These are phyloP conservation scores for Astur gentilis DNA, from an alignment of 2,113 vertebrate species.

Conservation along the genomic window DNA sequence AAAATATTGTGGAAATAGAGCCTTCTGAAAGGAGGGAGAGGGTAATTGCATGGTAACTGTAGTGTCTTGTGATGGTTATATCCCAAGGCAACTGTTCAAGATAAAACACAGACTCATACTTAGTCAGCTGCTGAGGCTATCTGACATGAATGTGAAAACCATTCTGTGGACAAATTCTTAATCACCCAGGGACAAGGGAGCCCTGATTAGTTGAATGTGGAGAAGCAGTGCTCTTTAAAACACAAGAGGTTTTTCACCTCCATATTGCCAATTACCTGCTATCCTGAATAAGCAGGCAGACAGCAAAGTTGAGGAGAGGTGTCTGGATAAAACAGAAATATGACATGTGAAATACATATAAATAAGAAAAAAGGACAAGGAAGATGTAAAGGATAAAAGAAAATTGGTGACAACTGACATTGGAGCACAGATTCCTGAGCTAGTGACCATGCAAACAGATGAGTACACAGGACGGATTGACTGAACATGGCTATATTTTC, in stretches of 20 bases:
- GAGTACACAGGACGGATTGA: background rate
- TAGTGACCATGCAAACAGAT: background rate
- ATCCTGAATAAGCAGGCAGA: background rate
- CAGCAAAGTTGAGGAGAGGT: background rate
- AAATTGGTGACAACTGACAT: background rate
- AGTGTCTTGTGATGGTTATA: background rate
- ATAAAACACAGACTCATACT: background rate
- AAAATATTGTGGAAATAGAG: background rate
- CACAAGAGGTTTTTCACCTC: background rate
- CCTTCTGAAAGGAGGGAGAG: background rate
- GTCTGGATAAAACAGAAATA: background rate
- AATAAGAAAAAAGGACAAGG: background rate
- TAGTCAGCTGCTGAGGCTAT: background rate
- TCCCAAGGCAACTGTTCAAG: background rate
- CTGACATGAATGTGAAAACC: background rate
- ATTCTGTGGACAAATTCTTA: background rate
- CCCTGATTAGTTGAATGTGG: background rate
- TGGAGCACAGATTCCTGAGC: background rate
- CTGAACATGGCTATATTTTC: background rate
- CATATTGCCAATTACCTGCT: background rate
- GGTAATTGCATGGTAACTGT: background rate
- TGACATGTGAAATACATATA: background rate
- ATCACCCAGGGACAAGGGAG: background rate
- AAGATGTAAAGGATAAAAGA: background rate
- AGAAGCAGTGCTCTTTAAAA: background rate